Base-by-base conservation (phyloP, 2,888 invertebrate genomes). In the Chrysodeixis includens region DNA sequence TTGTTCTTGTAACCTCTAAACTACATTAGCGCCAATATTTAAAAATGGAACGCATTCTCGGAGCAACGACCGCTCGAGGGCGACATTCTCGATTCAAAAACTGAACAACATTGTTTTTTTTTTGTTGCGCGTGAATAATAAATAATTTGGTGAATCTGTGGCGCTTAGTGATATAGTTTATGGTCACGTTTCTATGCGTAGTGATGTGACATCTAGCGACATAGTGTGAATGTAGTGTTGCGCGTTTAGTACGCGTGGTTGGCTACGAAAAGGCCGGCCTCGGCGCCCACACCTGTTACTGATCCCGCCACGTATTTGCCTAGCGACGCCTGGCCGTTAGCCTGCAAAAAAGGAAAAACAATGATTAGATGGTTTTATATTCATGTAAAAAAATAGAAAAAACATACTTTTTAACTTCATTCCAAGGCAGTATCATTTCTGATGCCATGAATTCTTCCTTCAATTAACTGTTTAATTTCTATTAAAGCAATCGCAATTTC, bases 251-350 rank as follows among this genome's bases (percentile, higher is more conserved):
- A 99, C 82, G 98, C 98, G 93, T 99, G 99, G 95, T 99, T 98
- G 86, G 99, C 98, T 82, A 99, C 97, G 95, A 99, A 99, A 82
- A 99, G 97, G 74, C 97, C 97, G 83, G 98, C 96, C 3, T 97
- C 98, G 60, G 97, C 99, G 81, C 99, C 99, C 88, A 97, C 97
- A 88, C 99, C 98, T 86, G 96, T 95, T 26, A 97, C 97, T 75
- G 98, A 98, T 86, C 99, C 99, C 51, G 97, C 97, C 79, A 96
- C 96, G 94, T 99, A 99, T 95, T 99, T 98, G 85, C 99, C 99
- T 84, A 97, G 94, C 62, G 98, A 96, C 59, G 99, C 98, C 73
- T 97, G 97, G 69, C 99, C 98, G 96, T 99, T 99, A 71, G 98
- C 98, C 98, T 99, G 95, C 20, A 87, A 79, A 46, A 77, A 78